Percentiles rank a stretch among this genome's conserved stretches.
These are phyloP conservation scores for Erpetoichthys calabaricus DNA, from an alignment of 2,797 vertebrate species.

Conservation along the genomic window DNA sequence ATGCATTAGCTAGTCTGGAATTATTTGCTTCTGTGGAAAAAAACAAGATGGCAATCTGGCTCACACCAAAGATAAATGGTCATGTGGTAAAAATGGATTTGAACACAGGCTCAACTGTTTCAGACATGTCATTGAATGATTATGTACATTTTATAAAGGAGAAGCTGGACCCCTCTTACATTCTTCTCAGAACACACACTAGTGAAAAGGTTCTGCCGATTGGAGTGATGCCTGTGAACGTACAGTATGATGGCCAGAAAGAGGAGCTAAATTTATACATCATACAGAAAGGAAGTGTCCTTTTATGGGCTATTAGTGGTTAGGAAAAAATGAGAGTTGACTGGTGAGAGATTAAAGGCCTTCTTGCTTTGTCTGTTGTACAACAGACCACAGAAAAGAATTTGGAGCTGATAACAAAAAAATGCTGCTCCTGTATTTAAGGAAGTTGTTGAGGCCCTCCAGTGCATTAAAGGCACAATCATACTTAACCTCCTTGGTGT, in stretches of 20 bases:
- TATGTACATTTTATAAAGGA: neutral
- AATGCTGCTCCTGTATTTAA: no score
- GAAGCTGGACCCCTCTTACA: neutral
- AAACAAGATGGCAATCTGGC: constrained; percentile 1
- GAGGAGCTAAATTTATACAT: neutral
- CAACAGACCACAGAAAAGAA: no score
- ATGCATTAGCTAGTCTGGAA: neutral
- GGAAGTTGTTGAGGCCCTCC: no score
- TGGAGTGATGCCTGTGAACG: no score
- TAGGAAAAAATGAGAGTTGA: neutral
- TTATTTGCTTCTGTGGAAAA: neutral
- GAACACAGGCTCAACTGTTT: constrained; percentile 3
- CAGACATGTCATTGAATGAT: neutral
- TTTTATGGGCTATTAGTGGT: neutral
- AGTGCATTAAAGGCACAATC: no score
- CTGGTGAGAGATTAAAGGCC: neutral
- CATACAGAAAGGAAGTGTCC: neutral
- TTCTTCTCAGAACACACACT: neutral
- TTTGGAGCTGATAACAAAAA: no score
- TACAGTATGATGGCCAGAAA: neutral
- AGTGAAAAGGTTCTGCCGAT: neutral
- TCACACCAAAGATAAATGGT: neutral
- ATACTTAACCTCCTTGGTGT: no score
- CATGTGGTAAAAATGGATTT: neutral
- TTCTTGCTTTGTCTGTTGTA: neutral